Base-by-base conservation (phyloP, 2,888 invertebrate genomes). In the Lagria hirta region DNA sequence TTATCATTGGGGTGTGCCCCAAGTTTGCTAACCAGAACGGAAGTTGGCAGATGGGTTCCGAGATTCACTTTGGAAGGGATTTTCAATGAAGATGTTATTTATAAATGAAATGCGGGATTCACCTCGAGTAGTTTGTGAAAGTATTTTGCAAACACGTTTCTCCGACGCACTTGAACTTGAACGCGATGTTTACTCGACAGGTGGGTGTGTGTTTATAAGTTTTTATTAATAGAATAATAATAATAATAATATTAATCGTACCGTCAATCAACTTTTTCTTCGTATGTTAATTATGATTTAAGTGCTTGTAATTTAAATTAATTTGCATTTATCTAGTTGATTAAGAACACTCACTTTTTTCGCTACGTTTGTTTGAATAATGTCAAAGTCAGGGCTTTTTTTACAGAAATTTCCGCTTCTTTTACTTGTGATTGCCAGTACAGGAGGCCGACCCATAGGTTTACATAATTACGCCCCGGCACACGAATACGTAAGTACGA, bases 101-200 rank as follows among this genome's bases (percentile, higher is more conserved):
- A 63, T 62, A 55, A 60, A 58, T 55, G 56, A n/a, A n/a, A n/a
- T n/a, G 48, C 44, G 53, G 55, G 61, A 62, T 61, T 59, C 55
- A 53, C 58, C 52, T 28, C 47, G 49, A 52, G 48, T 57, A 62
- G 64, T 64, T 45, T 48, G 65, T 64, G 65, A 65, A 65, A 65
- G 65, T 62, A 50, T 54, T 59, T 51, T 36, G 43, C 53, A 52
- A 54, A 52, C 48, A 37, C 49, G 51, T 51, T 43, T 36, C 21
- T 38, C 44, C 51, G 52, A 55, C 55, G n/a, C n/a, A n/a, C 57
- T 57, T 60, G 61, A 61, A 61, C 59, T 61, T 60, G 61, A 54
- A 40, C 38, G 34, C 42, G 41, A 55, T 57, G 57, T 50, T 52
- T 50, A 55, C 49, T 36, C 37, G 41, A 16, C 46, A 57, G 58